Percentiles rank a stretch among this genome's conserved stretches.
Conservation (phyloP, 2,888 invertebrate species). For the Anorthoa munda region DNA sequence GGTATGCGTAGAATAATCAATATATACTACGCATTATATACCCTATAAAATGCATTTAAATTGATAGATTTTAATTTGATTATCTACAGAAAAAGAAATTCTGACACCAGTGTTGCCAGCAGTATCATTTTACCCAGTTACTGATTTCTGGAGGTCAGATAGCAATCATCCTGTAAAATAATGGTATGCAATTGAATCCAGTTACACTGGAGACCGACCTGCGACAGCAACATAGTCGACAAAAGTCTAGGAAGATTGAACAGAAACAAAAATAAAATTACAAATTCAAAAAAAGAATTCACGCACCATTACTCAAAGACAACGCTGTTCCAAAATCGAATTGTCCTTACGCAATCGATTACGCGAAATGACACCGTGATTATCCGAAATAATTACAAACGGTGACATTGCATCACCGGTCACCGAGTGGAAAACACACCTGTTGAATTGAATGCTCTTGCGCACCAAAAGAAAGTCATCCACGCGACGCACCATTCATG, state of each 20-base stretch:
- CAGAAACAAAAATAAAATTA: constrained; percentile 4
- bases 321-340: constrained; percentile 45
- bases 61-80: background rate
- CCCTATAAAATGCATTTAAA: background rate
- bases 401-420: constrained; percentile 71
- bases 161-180: no score
- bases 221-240: no score
- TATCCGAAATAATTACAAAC: constrained; percentile 66
- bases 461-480: constrained; percentile 82
- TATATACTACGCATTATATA: no score
- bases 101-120: no score
- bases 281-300: constrained; percentile 19
- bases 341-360: constrained; percentile 61
- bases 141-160: no score
- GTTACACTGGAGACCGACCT: no score
- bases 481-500: constrained; percentile 76
- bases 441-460: constrained; percentile 67
- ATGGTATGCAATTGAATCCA: no score
- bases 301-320: constrained; percentile 41
- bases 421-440: constrained; percentile 63
- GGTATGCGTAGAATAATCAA: no score
- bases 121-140: no score
- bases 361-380: constrained; percentile 55
- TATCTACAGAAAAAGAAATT: no score
- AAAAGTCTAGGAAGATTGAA: no score